These are phyloP conservation scores for Carcharodon carcharias DNA, from an alignment of 2,797 vertebrate species.

Conservation along the genomic window DNA sequence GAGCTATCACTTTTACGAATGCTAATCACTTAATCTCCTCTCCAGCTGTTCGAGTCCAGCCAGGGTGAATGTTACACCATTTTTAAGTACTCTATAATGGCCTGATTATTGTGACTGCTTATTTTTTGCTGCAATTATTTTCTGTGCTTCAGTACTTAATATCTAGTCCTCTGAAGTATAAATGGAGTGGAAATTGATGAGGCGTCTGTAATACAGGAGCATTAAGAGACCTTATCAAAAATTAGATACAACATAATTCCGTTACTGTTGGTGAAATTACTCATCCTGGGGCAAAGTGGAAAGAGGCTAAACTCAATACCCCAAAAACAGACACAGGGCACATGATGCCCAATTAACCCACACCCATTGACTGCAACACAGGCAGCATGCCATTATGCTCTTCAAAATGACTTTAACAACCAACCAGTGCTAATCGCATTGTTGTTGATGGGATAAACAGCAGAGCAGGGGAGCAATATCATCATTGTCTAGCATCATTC, in stretches of 20 bases:
- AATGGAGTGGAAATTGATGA: slow-evolving; percentile 4
- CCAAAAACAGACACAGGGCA: neutral
- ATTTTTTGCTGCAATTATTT: slow-evolving; percentile 11
- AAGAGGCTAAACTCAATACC: neutral
- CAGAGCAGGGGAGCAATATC: too few species aligned
- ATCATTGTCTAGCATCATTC: too few species aligned
- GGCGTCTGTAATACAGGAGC: neutral
- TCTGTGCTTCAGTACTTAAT: neutral
- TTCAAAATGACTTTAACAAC: neutral
- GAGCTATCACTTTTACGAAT: slow-evolving; percentile 1
- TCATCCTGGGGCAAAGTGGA: neutral
- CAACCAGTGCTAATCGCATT: neutral
- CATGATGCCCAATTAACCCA: neutral
- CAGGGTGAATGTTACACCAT: neutral
- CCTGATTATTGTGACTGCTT: neutral
- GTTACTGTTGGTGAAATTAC: neutral
- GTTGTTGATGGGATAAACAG: neutral
- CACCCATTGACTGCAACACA: neutral
- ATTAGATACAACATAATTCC: neutral
- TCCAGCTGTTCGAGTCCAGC: neutral
- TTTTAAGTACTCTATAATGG: neutral
- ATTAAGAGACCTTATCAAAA: neutral
- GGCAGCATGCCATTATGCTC: neutral
- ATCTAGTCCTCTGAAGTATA: neutral
- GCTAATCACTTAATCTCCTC: slow-evolving; percentile 30